Conservation (phyloP, 2,113 vertebrate genomes). For the Cynocephalus volans region DNA sequence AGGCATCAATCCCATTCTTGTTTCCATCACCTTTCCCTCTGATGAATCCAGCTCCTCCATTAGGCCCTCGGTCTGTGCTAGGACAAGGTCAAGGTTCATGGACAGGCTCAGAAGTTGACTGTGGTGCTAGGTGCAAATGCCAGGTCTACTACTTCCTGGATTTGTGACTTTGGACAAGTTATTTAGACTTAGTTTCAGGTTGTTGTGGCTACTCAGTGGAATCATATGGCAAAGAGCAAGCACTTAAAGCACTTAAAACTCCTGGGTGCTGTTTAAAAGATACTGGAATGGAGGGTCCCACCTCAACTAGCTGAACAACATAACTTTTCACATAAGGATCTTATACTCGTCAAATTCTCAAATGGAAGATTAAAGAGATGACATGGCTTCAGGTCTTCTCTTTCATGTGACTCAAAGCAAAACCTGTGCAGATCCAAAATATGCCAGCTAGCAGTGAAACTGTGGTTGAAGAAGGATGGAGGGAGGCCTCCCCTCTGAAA, state of each 20-base stretch:
- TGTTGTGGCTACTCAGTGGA: neutral
- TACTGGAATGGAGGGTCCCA: neutral
- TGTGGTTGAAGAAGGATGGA: neutral
- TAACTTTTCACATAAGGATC: neutral
- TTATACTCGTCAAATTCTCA: neutral
- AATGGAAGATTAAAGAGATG: neutral
- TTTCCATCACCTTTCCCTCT: neutral
- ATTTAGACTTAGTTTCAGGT: neutral
- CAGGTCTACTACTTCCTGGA: neutral
- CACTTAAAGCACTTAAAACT: neutral
- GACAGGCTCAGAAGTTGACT: neutral
- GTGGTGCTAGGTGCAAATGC: neutral
- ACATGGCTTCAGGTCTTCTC: neutral
- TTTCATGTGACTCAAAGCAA: neutral
- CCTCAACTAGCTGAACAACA: neutral
- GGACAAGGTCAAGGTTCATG: neutral
- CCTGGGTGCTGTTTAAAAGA: neutral
- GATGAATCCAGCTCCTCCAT: neutral
- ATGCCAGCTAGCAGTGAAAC: slow-evolving; percentile 8
- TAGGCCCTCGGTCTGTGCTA: neutral
- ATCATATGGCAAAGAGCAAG: neutral
- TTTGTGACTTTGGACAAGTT: neutral
- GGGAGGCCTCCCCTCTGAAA: neutral
- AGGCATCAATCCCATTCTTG: neutral
- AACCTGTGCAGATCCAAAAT: neutral